Percentiles rank a stretch among this genome's conserved stretches.
These are phyloP conservation scores for Iguana delicatissima DNA, from an alignment of 2,797 vertebrate genomes.

Conservation along the genomic window DNA sequence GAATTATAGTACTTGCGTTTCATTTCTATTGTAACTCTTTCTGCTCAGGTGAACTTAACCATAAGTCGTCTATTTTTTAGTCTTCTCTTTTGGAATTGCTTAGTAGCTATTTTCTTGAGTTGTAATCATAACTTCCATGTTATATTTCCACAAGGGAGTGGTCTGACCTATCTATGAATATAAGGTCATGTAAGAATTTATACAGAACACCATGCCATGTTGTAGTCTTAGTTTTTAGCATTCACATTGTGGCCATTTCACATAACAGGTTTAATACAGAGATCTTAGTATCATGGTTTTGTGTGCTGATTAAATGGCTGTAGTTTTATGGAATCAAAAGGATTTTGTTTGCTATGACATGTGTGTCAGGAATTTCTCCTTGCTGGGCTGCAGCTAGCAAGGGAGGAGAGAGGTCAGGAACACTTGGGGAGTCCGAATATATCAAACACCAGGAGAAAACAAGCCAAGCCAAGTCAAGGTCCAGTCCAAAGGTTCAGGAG, in stretches of 20 bases:
- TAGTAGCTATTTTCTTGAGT: not conserved
- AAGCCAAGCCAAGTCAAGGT: no score
- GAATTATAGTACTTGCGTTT: not conserved
- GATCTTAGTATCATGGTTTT: not conserved
- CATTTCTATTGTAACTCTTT: not conserved
- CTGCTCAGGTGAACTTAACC: not conserved
- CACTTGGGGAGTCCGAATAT: no score
- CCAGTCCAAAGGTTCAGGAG: no score
- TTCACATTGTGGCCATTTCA: no score
- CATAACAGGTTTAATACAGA: not conserved
- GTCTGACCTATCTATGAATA: not conserved
- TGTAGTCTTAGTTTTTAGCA: not conserved
- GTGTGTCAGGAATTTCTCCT: no score
- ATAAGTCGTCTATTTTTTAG: not conserved
- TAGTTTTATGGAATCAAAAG: not conserved
- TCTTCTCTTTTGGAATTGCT: not conserved
- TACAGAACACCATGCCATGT: not conserved
- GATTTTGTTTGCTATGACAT: not conserved
- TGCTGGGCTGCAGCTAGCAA: no score
- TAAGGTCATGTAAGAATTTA: not conserved
- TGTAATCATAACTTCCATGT: no score
- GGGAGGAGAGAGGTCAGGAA: no score
- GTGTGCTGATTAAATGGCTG: not conserved
- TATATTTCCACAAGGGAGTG: not conserved
- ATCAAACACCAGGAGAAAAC: no score